phyloP scores from a whole-genome alignment of 1,140 invertebrate genomes.

The Megalonaias nervosa region DNA sequence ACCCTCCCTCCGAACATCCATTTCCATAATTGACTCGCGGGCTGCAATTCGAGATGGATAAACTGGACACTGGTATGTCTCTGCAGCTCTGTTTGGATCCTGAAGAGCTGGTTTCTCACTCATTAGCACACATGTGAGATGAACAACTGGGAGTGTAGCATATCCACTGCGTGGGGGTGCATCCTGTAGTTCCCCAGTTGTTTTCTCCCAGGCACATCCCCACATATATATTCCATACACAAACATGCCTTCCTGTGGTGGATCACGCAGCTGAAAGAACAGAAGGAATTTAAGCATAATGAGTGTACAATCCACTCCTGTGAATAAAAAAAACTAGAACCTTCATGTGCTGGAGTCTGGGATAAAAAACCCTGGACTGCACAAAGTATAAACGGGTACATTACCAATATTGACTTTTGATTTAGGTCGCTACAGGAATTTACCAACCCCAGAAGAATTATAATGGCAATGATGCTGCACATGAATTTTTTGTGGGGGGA shows the following conservation, averaged over 20 bases:
- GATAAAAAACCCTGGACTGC: neutral
- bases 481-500: neutral
- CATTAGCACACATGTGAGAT: conserved; percentile 68
- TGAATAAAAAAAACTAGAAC: neutral
- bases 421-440: too few relatives aligned
- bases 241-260: conserved; percentile 72
- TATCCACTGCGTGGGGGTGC: conserved; percentile 59
- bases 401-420: too few relatives aligned
- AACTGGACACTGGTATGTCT: conserved; percentile 67
- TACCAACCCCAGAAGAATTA: too few relatives aligned
- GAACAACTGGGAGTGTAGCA: conserved; percentile 68
- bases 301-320: too few relatives aligned
- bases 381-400: too few relatives aligned
- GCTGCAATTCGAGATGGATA: conserved; percentile 62
- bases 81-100: conserved; percentile 55
- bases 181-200: conserved; percentile 69
- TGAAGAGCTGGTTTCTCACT: conserved; percentile 63
- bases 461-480: neutral
- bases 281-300: neutral
- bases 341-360: neutral
- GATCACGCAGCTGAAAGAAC: conserved; percentile 66
- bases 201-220: conserved; percentile 72
- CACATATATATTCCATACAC: conserved; percentile 70
- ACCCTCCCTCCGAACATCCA: conserved; percentile 66
- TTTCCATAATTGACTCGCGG: conserved; percentile 66